Evolutionary conservation across 2,113 vertebrate genomes (phyloP), one percentile per base, ranked within the genome.

Genomic region (Neotoma lepida): DNA sequence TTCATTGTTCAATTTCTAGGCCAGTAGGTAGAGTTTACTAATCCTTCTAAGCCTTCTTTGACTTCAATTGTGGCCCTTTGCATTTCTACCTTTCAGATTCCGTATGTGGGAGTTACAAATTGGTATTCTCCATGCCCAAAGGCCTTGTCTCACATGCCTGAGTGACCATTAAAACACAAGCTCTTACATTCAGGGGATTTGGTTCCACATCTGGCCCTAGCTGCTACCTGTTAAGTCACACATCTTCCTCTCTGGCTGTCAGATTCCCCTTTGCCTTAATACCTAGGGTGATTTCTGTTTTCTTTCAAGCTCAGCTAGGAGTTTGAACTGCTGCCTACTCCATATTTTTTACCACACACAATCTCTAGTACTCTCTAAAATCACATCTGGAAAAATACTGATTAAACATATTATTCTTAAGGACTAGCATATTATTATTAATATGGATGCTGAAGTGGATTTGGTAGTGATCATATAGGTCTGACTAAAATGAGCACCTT

Each of bases 401-500:
- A 94, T 78, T 90, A 92, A 86, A 94, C 68, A 92, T 28, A 51
- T 96, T 93, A 90, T 93, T 93, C 78, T 91, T 95, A 88, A 82
- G 71, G 54, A 96, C 90, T 86, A 91, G 81, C 66, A 95, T 80
- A 86, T 93, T 87, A 92, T 94, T 94, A 90, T 93, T 94, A 88
- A 88, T 91, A 96, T 64, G 54, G 89, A 66, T 56, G 82, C 82
- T 80, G n/a, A 93, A 95, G 46, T 95, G 15, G 61, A 86, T 89
- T 96, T 95, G 68, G 86, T 84, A 96, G 91, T 93, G 93, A 77
- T 95, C 39, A 6, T 91, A 61, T 88, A 93, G 71, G n/a, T 76
- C 81, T 94, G 91, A 89, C 96, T 96, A 96, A 97, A 96, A 93
- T 97, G 91, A 86, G 22, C 49, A 64, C 77, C 33, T 70, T 86